Percentiles rank a stretch among this genome's conserved stretches.
phyloP scores from a whole-genome alignment of 2,113 vertebrate species.

The Indri indri region DNA sequence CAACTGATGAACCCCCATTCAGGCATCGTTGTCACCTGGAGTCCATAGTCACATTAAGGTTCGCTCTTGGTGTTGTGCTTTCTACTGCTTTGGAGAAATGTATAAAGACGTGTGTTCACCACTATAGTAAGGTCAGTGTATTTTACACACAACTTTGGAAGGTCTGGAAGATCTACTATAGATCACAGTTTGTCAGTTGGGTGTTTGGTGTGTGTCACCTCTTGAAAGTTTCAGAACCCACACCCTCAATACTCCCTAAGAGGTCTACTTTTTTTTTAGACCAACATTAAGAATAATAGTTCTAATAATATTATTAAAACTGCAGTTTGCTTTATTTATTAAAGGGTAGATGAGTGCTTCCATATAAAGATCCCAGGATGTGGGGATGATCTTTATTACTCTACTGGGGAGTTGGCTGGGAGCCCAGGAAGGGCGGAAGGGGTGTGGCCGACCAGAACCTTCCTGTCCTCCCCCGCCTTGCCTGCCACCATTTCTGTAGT shows the following conservation, averaged over 20 bases:
- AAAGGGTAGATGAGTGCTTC: background rate
- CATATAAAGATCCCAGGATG: background rate
- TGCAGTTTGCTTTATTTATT: background rate
- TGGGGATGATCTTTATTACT: background rate
- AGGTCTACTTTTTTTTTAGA: background rate
- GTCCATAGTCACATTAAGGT: background rate
- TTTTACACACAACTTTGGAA: background rate
- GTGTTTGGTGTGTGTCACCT: background rate
- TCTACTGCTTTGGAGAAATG: background rate
- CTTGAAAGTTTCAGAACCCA: background rate
- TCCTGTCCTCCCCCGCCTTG: background rate
- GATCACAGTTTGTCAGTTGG: background rate
- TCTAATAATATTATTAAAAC: background rate
- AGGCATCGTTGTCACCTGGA: background rate
- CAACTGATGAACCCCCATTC: accelerated
- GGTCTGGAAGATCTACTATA: background rate
- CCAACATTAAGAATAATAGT: background rate
- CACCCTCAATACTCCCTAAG: too few species aligned
- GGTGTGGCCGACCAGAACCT: background rate
- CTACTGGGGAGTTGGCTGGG: background rate
- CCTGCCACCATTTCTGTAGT: background rate
- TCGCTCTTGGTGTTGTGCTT: background rate
- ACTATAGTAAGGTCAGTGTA: background rate
- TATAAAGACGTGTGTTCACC: background rate
- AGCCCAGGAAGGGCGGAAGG: background rate